These are phyloP conservation scores for Meloidogyne floridensis DNA, from an alignment of 1,140 invertebrate species.

Conservation along the genomic window DNA sequence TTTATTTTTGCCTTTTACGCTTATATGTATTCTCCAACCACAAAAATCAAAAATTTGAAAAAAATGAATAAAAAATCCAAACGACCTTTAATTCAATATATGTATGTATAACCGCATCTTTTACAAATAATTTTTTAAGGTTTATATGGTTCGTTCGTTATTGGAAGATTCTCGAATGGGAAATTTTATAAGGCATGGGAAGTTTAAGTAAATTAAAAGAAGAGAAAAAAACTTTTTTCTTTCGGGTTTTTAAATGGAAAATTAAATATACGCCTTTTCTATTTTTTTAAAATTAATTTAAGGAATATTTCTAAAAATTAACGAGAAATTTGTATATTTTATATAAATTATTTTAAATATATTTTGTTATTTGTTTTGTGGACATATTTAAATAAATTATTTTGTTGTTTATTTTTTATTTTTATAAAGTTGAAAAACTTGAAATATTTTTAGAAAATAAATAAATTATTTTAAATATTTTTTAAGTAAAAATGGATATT, in stretches of 20 bases:
- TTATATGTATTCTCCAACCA: too few species aligned
- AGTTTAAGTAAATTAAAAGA: conserved; percentile 19
- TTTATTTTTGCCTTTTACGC: too few species aligned
- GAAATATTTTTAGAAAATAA: too few species aligned
- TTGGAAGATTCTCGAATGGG: conserved; percentile 63
- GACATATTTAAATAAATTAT: not conserved
- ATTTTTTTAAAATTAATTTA: not conserved
- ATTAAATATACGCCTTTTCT: not conserved
- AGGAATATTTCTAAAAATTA: too few species aligned
- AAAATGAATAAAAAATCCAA: too few species aligned
- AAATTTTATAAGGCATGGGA: conserved; percentile 48
- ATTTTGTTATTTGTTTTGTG: too few species aligned
- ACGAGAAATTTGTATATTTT: too few species aligned
- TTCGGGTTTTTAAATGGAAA: not conserved
- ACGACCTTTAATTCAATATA: too few species aligned
- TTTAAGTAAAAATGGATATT: conserved; percentile 5
- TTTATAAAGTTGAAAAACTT: not conserved
- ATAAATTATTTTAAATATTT: not conserved
- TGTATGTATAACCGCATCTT: too few species aligned
- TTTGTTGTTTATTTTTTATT: not conserved
- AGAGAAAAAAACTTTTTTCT: not conserved
- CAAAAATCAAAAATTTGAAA: too few species aligned
- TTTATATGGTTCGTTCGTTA: conserved; percentile 67
- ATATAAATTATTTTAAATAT: too few species aligned
- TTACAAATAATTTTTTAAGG: conserved; percentile 56